Evolutionary conservation across 2,797 vertebrate genomes (phyloP), one percentile per base, ranked within the genome.

Genomic region (Echiichthys vipera): DNA sequence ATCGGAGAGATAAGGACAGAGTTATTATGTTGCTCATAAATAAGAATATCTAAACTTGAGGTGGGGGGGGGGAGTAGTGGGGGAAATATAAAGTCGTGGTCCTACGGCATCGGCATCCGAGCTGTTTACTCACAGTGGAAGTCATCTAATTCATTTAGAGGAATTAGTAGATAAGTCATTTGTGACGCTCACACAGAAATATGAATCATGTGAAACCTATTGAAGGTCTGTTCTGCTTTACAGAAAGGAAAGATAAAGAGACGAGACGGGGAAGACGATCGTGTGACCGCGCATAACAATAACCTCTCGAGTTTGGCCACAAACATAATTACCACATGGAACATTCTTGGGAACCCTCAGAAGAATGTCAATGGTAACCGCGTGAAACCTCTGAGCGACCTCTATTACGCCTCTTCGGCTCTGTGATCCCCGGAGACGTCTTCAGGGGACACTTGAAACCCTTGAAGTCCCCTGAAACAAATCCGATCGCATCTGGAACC

Each of bases 1-100:
- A 79, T 75, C 61, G 54, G 42, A 5, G 40, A 29, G 67, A 78
- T 68, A 63, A 79, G 59, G 50, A 53, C 56, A 42, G 54, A 64
- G 55, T 74, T 75, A 69, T 74, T 55, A 39, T 50, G 61, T 11
- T 13, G 14, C 57, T 34, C 37, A 70, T 37, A 56, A 75, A 73
- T 53, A 68, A 43, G 11, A 61, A 65, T n/a, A 14, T 49, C 49
- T 36, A 42, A 64, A 61, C 12, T 32, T 42, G 66, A 63, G 25
- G 45, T 4, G 32, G 45, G 24, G 1, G 55, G 42, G 22, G 27
- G 46, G 51, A 55, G 4, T n/a, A 29, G 22, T 6, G 7, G 15
- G 37, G 13, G 20, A 51, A 54, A 50, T 10, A 59, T 13, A 30
- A 42, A 36, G 25, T 4, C 2, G 12, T 2, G 3, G 4, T 32